Evolutionary conservation across 2,888 invertebrate species (phyloP), one percentile per base, ranked within the genome.

Genomic region (Sisyra nigra): DNA sequence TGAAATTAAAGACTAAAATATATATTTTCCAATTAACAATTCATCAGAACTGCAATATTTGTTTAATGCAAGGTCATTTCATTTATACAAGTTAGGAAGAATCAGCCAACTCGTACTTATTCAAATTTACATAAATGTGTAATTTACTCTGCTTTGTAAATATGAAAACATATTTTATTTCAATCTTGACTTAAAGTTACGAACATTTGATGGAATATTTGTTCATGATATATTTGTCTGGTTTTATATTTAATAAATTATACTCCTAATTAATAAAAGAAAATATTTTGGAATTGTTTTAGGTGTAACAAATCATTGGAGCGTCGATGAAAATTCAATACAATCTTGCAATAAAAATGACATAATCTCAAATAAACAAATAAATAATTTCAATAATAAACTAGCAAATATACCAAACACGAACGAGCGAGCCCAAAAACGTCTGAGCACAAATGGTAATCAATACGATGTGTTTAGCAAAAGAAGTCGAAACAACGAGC

Each of bases 401-500:
- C 7, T 24, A 24, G 24, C 24, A 24, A 24, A 24, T 24, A 24
- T 24, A 24, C 24, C 24, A 24, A 24, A 24, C 24, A 8, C 34
- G 34, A 34, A 13, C 3, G 41, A 41, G 14, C 33, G 37, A 17
- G 43, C 43, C n/a, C 43, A 18, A 7, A 43, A 43, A 29, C 29
- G 43, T 18, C 4, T 37, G 9, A 37, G 38, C 11, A 15, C 40
- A 31, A 40, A 40, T 11, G 19, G 29, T 30, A 35, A 34, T n/a
- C 48, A 42, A 40, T 55, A 49, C 44, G 54, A 50, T 52, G 52
- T 50, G 49, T 55, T 48, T 43, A 57, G 44, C 50, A 58, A 52
- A 54, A 49, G 51, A 53, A 58, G 47, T 47, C 54, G 43, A 46
- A 59, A 48, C 45, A 54, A 48, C 35, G 60, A 62, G 47, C 58